Evolutionary conservation across 2,797 vertebrate species (phyloP).

Genomic region (Muscicapa striata): DNA sequence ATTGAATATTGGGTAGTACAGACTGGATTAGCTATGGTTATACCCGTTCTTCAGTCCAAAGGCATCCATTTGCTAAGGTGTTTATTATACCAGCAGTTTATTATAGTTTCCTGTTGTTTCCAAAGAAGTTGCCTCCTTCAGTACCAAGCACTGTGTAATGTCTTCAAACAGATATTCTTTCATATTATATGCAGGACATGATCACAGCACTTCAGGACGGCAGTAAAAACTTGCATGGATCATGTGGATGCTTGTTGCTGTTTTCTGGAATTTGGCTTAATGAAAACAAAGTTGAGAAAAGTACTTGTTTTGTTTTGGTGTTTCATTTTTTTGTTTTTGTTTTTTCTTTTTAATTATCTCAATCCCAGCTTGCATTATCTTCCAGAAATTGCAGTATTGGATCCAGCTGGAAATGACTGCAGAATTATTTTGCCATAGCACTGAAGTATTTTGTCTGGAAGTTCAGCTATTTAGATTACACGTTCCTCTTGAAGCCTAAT

Average conservation of each 20-base stretch:
- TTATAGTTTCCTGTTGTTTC: background rate
- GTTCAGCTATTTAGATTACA: background rate
- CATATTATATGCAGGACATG: background rate
- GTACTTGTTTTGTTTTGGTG: background rate
- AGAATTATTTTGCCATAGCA: background rate
- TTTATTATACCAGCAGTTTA: background rate
- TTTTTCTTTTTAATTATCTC: background rate
- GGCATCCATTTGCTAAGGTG: background rate
- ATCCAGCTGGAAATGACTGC: slow-evolving; percentile 2
- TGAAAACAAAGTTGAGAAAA: slow-evolving; percentile 29
- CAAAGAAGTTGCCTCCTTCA: background rate
- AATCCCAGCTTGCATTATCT: slow-evolving; percentile 9
- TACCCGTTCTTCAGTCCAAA: background rate
- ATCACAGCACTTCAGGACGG: background rate
- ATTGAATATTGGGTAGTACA: background rate
- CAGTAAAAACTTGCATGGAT: background rate
- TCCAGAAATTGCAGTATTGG: background rate
- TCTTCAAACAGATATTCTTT: slow-evolving; percentile 33
- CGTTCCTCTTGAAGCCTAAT: background rate
- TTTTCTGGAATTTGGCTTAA: background rate
- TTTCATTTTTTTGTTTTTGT: background rate
- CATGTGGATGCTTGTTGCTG: background rate
- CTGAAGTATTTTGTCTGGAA: background rate
- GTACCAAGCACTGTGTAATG: background rate
- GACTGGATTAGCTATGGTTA: background rate